Conservation (phyloP, 2,888 invertebrate genomes). For the Drosophila setosimentum region DNA sequence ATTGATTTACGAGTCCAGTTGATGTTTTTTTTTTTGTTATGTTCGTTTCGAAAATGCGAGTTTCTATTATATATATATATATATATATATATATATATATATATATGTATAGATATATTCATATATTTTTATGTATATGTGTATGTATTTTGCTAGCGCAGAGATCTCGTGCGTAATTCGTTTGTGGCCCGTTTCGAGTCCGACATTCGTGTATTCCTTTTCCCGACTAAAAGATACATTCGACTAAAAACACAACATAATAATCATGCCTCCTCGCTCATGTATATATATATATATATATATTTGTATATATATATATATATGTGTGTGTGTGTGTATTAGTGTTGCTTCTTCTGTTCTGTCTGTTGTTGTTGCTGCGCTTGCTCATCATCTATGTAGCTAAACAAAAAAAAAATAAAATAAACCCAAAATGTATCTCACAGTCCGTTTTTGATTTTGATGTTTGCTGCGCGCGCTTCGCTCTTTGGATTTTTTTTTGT, state of each 20-base stretch:
- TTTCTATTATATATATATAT: slow-evolving; percentile 39
- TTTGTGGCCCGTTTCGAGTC: slow-evolving; percentile 54
- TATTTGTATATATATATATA: slow-evolving; percentile 13
- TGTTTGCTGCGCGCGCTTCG: slow-evolving; percentile 59
- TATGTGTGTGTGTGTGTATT: slow-evolving; percentile 41
- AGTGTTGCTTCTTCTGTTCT: slow-evolving; percentile 41
- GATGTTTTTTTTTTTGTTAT: slow-evolving; percentile 21
- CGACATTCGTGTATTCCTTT: slow-evolving; percentile 78
- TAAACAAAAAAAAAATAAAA: slow-evolving; percentile 62
- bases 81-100: slow-evolving; percentile 17
- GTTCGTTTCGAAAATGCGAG: slow-evolving; percentile 51
- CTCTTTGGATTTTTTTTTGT: slow-evolving; percentile 13
- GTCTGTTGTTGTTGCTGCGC: slow-evolving; percentile 53
- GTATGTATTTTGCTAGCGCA: slow-evolving; percentile 12
- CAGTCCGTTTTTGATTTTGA: slow-evolving; percentile 71
- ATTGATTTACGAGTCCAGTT: slow-evolving; percentile 50
- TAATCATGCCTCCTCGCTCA: slow-evolving; percentile 55
- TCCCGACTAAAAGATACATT: slow-evolving; percentile 79
- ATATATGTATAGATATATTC: slow-evolving; percentile 2
- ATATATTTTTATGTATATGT: slow-evolving; percentile 18
- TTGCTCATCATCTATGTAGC: slow-evolving; percentile 71
- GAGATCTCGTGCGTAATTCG: slow-evolving; percentile 63
- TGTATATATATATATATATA: slow-evolving; percentile 13
- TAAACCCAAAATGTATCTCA: slow-evolving; percentile 77
- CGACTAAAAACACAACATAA: slow-evolving; percentile 77